Evolutionary conservation across 53 echinoderm and acorn worm species (phyloP), one percentile per base, ranked within the genome.

Genomic region (Echinometra lucunter): DNA sequence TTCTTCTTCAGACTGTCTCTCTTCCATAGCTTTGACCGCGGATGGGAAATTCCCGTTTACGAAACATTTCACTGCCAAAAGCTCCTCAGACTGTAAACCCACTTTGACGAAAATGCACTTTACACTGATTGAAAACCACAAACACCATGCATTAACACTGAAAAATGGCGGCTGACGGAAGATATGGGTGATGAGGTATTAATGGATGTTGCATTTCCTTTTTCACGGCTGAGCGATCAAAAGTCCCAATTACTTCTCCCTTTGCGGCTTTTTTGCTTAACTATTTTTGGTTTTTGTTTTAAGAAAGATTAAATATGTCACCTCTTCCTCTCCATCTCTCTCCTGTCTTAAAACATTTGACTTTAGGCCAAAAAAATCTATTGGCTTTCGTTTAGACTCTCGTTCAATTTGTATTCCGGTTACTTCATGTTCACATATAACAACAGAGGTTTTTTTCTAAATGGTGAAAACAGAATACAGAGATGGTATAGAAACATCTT

Each of bases 111-210:
- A 81, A 81, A 81, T 81, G 25, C 81, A 81, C 81, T 44, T 81
- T n/a, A n/a, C n/a, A 81, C 81, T 81, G 81, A 42, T 81, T 42
- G 44, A 44, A 81, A 81, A 81, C 81, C 81, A 81, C 81, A 81
- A 81, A 81, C 40, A 81, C 44, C 53, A 81, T 44, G 81, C 81
- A 81, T 81, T 44, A 81, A 81, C 81, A 81, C 81, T 42, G 53
- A 44, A 44, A 75, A 44, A 6, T 28, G 72, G 35, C 72, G 15
- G 32, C 72, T 72, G 35, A 35, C 16, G 15, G 32, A 16, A 2
- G 12, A 72, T 72, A 8, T 34, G 35, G 32, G 32, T 28, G 72
- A 34, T 72, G 72, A 2, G 35, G 72, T 72, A 28, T 72, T 72
- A 72, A 30, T 72, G 72, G 35, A 32, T 9, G 35, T 35, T 72